phyloP scores from a whole-genome alignment of 2,113 vertebrate species.

The Mustela lutreola region DNA sequence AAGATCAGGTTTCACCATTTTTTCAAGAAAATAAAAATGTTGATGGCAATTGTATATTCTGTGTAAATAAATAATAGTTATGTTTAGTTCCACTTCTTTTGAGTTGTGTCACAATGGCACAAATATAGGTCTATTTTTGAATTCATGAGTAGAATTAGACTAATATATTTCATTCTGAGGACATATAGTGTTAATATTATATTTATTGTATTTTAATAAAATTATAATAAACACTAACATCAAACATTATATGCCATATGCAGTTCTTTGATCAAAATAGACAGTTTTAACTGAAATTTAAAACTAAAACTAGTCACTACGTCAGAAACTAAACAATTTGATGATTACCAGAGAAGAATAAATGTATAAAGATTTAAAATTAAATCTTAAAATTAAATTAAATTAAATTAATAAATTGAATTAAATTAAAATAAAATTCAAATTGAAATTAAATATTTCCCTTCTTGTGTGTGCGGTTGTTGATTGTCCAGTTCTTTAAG shows the following conservation, averaged over 20 bases:
- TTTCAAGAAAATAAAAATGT: conserved; percentile 50
- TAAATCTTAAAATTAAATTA: too few species aligned
- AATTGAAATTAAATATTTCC: too few species aligned
- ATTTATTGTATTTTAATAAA: background rate
- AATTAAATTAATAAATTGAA: too few species aligned
- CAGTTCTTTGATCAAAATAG: background rate
- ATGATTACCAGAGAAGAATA: background rate
- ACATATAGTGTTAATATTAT: conserved; percentile 36
- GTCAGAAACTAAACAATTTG: background rate
- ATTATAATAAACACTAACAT: background rate
- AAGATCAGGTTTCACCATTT: background rate
- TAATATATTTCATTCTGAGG: conserved; percentile 29
- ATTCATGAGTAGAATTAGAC: background rate
- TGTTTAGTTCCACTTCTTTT: conserved; percentile 37
- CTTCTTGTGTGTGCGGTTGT: too few species aligned
- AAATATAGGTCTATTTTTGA: background rate
- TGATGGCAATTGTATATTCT: background rate
- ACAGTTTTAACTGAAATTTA: background rate
- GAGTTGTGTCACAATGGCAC: background rate
- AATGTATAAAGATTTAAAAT: background rate
- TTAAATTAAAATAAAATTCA: too few species aligned
- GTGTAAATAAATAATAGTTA: background rate
- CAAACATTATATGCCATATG: background rate
- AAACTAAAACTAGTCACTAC: background rate
- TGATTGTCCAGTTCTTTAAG: too few species aligned